Base-by-base conservation (phyloP, 2,888 invertebrate species). In the Acronicta alni region DNA sequence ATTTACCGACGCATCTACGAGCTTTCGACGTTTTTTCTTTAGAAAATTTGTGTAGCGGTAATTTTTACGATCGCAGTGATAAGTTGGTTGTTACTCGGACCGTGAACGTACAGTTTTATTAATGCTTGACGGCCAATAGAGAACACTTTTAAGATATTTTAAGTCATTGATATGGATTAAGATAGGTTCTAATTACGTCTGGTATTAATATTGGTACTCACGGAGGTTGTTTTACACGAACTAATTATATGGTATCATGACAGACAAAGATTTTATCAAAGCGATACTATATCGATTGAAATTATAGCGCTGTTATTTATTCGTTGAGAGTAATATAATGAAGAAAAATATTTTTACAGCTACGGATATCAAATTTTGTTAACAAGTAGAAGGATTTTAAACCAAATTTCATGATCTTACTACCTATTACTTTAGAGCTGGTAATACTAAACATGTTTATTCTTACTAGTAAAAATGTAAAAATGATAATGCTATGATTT, bases 31-130 rank as follows among this genome's bases (percentile, higher is more conserved):
- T 38, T 61, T 10, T 46, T 52, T 47, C 44, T n/a, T 26, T 7
- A n/a, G 14, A 8, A 1, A 8, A n/a, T 20, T 8, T 10, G 8
- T 8, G 0, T 23, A 18, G 30, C 43, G 54, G 10, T 16, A 23
- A 51, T 23, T 63, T 77, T 47, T 8, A 8, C 7, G 35, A 51
- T 20, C n/a, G 75, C 65, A 77, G 18, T 43, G 35, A 12, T 61
- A 69, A 60, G 14, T 66, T 76, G 57, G 77, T 61, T 65, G 48
- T 69, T 69, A 51, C 57, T 15, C 48, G 69, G 73, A 79, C 78
- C 80, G 71, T 82, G 78, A 80, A 82, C 59, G 64, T 67, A 70
- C 68, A 57, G 72, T 80, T 81, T 80, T 72, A 79, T 83, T 79
- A 69, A 69, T 52, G 62, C 68, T 72, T 65, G 72, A 64, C 55